phyloP scores from a whole-genome alignment of 2,797 vertebrate species.

The Huso huso region DNA sequence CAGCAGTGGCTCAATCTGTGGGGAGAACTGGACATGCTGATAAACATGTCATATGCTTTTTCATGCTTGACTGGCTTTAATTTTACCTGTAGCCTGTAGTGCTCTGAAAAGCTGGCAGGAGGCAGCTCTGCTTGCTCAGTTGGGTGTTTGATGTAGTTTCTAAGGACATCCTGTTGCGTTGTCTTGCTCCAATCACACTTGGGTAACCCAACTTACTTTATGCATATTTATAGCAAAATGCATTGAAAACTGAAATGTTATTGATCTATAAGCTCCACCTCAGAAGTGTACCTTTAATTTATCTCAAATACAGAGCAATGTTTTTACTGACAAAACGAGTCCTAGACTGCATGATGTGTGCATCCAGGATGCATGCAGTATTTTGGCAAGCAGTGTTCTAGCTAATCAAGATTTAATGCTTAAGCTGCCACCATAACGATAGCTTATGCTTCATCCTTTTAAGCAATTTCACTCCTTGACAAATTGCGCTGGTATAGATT shows the following conservation, averaged over 20 bases:
- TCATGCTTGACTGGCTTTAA: conserved; percentile 15
- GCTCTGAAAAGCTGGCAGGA: not conserved
- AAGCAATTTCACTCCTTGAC: conserved; percentile 19
- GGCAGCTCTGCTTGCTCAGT: not conserved
- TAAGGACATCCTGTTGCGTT: too few species aligned
- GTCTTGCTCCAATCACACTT: too few species aligned
- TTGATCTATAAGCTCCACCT: too few species aligned
- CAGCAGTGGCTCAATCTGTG: conserved; percentile 38
- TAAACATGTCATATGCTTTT: conserved; percentile 42
- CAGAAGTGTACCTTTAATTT: too few species aligned
- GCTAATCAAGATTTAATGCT: conserved; percentile 24
- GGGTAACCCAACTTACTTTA: too few species aligned
- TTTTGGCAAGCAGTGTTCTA: conserved; percentile 21
- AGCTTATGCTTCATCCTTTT: conserved; percentile 23
- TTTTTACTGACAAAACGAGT: too few species aligned
- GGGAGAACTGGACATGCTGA: conserved; percentile 29
- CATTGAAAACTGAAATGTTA: too few species aligned
- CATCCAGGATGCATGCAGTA: conserved; percentile 13
- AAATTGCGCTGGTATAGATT: conserved; percentile 13
- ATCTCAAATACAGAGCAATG: too few species aligned
- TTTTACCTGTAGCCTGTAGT: not conserved
- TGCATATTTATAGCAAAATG: too few species aligned
- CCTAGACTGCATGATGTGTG: conserved; percentile 5
- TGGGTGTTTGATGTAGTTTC: not conserved
- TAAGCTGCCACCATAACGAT: conserved; percentile 16